Base-by-base conservation (phyloP, 2,797 vertebrate genomes). In the Pampus argenteus region DNA sequence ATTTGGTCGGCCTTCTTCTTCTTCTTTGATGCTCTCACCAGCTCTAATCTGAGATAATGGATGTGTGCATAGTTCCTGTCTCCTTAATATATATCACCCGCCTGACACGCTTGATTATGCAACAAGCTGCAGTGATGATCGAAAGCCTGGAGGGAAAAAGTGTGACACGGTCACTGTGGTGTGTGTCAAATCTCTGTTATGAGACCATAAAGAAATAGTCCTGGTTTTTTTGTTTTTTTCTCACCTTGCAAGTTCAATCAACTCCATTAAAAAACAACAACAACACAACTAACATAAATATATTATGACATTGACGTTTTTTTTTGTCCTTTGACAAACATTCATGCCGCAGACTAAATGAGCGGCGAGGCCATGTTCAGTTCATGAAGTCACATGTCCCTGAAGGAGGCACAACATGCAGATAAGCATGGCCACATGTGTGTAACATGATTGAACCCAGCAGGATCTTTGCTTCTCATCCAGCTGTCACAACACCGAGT, bases 401-500 rank as follows among this genome's bases (percentile, higher is more conserved):
- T 66, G 36, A 56, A 54, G 65, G 34, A 78, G 64, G 80, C 71
- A 23, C 49, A 71, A 76, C 65, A 76, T 72, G 36, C 58, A 65
- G 79, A 65, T 72, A 59, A 83, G 65, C 5, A 0, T 59, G 47
- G 44, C n/a, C 68, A 63, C 81, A 85, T 88, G 81, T 89, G 86
- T 55, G 42, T n/a, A 60, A 25, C 40, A 57, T 70, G 82, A 71
- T 54, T 79, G 83, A 75, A 63, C 64, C 60, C 85, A 71, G 85
- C 85, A 61, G 81, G 80, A 66, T 29, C 26, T 65, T 70, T 75
- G n/a, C 76, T 57, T 79, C 55, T 71, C 40, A 13, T 20, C 52
- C 91, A 92, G 89, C 90, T 94, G 92, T 91, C 77, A 91, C 79
- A 93, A 92, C 86, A 92, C n/a, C 47, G 36, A 69, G 49, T 10